phyloP scores from a whole-genome alignment of 2,888 invertebrate species.

The Leptinotarsa haldemani region DNA sequence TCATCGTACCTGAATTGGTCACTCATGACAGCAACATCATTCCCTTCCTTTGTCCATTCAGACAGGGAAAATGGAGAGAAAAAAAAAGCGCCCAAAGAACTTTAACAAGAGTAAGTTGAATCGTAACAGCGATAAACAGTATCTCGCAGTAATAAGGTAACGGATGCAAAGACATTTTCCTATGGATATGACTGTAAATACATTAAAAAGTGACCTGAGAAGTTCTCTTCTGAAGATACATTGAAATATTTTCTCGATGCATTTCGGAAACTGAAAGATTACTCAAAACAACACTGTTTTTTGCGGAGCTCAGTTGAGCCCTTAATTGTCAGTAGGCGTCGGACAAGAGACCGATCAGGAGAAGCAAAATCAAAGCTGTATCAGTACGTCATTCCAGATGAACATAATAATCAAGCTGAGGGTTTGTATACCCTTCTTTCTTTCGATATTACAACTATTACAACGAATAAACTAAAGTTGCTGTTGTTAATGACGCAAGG shows the following conservation, averaged over 20 bases:
- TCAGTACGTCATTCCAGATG: conserved; percentile 33
- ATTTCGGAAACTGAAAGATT: conserved; percentile 43
- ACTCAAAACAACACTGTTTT: conserved; percentile 46
- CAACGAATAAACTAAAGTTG: neutral
- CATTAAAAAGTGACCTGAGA: conserved; percentile 47
- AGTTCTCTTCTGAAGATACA: conserved; percentile 26
- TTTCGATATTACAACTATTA: conserved; percentile 6
- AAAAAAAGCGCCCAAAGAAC: conserved; percentile 2
- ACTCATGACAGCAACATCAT: no score
- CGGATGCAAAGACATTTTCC: conserved; percentile 34
- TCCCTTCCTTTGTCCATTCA: no score
- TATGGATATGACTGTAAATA: neutral
- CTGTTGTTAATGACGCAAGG: neutral
- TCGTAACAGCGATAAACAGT: conserved; percentile 16
- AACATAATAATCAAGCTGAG: conserved; percentile 20
- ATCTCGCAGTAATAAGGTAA: conserved; percentile 4
- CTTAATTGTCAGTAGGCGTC: conserved; percentile 43
- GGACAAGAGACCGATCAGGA: conserved; percentile 43
- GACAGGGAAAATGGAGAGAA: no score
- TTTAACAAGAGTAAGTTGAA: neutral
- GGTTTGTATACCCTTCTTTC: conserved; percentile 42
- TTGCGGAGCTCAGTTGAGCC: conserved; percentile 43
- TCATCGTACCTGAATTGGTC: neutral
- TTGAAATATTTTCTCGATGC: conserved; percentile 42
- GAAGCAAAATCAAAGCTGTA: conserved; percentile 31